Evolutionary conservation across 2,797 vertebrate species (phyloP), one percentile per base, ranked within the genome.

Genomic region (Bradypus variegatus): DNA sequence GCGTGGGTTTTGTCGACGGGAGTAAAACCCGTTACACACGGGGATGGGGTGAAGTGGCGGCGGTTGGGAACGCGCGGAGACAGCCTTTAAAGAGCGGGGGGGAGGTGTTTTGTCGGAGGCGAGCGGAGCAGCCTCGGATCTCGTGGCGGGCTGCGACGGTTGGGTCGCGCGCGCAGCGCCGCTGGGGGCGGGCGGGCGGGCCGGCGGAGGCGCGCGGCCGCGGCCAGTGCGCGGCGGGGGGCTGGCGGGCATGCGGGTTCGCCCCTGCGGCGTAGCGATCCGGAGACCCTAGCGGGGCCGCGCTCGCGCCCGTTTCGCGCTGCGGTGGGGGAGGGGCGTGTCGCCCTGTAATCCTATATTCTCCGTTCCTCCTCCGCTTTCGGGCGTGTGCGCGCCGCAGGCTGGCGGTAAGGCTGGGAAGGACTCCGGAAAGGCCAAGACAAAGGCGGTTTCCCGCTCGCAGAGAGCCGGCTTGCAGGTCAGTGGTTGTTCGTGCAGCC

Each of bases 391-490:
- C 94, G 89, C 95, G 88, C 93, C 76, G 87, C 89, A 99, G 99
- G 99, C 99, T 97, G 99, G 99, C 78, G 99, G 99, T 75, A 99
- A 99, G 96, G 99, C 99, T 96, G 99, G 99, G 96, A 99, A 99
- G 95, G 99, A 99, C 97, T 99, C 99, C 7, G 99, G 99, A 86
- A 99, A 99, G 97, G 98, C 99, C 93, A 99, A 99, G 98, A 99
- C 99, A 3, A 99, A 99, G 97, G 99, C 99, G 0, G 98, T 99
- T 95, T 99, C 99, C 33, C 99, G 99, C 95, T 99, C 99, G 38
- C 99, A 99, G 96, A 98, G 99, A 95, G 99, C 99, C 77, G 99
- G 99, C 27, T 95, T 99, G 97, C 99, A 99, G 98, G 99, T 99
- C 96, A 95, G 97, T 33, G 79, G 90, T 58, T 2, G 85, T 41